Conservation (phyloP, 1,140 invertebrate genomes). For the Meloidogyne hapla region DNA sequence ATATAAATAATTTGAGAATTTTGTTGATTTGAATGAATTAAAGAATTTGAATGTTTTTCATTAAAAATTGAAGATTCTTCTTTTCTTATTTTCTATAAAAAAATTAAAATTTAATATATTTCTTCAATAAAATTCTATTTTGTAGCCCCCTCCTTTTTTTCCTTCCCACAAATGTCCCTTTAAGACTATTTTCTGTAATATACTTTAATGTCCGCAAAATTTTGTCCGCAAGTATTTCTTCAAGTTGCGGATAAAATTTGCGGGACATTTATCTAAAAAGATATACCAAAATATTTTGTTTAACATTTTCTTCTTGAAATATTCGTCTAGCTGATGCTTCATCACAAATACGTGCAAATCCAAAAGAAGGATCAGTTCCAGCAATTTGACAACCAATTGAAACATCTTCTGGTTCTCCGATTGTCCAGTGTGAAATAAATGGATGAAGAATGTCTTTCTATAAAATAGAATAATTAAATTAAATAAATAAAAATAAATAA, state of each 20-base stretch:
- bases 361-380: constrained; percentile 40
- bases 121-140: too few species aligned
- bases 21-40: constrained; percentile 5
- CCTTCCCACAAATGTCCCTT: too few species aligned
- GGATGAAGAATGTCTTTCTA: constrained; percentile 31
- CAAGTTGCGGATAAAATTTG: too few species aligned
- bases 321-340: constrained; percentile 34
- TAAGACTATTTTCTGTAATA: too few species aligned
- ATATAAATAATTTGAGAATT: constrained; percentile 26
- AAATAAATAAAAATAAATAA: background rate
- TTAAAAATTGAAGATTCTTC: background rate
- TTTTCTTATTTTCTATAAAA: background rate
- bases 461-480: background rate
- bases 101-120: background rate
- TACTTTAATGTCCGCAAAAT: too few species aligned
- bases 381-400: constrained; percentile 38
- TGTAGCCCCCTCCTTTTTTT: too few species aligned
- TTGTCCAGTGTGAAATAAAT: constrained; percentile 39
- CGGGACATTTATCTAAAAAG: background rate
- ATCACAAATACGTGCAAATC: constrained; percentile 38
- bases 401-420: constrained; percentile 40
- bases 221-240: too few species aligned
- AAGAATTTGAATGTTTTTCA: background rate
- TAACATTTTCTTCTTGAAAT: constrained; percentile 37
- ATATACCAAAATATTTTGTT: constrained; percentile 30